phyloP scores from a whole-genome alignment of 2,797 vertebrate species.

The Tapera naevia region DNA sequence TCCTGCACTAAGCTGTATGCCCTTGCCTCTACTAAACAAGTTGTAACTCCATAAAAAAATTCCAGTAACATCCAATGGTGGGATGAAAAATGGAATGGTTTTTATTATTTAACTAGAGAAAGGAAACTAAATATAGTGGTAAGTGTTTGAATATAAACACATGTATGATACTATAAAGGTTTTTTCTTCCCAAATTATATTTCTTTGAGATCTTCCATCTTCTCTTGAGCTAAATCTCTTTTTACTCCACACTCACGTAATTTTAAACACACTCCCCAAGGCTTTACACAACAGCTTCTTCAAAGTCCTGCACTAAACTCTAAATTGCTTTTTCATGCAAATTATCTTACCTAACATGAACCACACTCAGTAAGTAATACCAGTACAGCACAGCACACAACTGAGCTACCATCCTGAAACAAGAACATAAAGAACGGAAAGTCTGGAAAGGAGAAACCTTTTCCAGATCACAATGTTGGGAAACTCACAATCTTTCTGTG shows the following conservation, averaged over 20 bases:
- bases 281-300: background rate
- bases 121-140: background rate
- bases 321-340: background rate
- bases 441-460: background rate
- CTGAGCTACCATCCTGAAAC: background rate
- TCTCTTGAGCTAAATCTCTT: background rate
- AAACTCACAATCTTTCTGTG: background rate
- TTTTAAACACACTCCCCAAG: rapidly evolving
- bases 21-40: background rate
- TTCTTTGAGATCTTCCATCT: background rate
- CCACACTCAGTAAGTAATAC: background rate
- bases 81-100: background rate
- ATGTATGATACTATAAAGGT: background rate
- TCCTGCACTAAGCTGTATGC: background rate
- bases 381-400: background rate
- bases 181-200: background rate
- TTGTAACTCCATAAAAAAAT: background rate
- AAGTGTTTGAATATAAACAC: background rate
- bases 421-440: rapidly evolving
- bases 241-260: background rate
- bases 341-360: background rate
- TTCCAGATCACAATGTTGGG: background rate
- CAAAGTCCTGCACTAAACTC: background rate
- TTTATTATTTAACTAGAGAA: background rate
- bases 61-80: rapidly evolving